Base-by-base conservation (phyloP, 2,113 vertebrate species). In the Sander vitreus region DNA sequence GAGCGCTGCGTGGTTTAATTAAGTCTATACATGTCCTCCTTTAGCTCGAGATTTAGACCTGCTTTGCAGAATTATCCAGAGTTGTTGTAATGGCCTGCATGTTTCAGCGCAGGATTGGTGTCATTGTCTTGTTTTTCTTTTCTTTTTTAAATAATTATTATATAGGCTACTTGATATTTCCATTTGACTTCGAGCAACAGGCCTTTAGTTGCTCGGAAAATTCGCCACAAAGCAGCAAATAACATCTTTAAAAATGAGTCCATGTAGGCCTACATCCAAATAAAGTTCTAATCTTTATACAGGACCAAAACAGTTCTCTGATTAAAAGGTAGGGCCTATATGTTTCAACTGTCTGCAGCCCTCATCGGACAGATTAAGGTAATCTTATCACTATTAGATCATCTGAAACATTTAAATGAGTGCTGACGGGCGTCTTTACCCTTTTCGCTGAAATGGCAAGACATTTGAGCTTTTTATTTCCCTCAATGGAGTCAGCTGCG, bases 401-500 rank as follows among this genome's bases (percentile, higher is more conserved):
- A 91, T 81, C 70, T 70, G 65, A 79, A 89, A 83, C 82, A 89
- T 84, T 77, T 65, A 85, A 91, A 91, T 77, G 58, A 87, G 73
- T 69, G 88, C 91, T 89, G 92, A 92, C 80, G 85, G 89, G 77
- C 80, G 90, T 90, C 89, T 93, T 92, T 92, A 93, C 88, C 90
- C 92, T 93, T 94, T 90, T 30, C 74, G 72, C 73, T 86, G 66
- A 93, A 93, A 94, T 93, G 92, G 87, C 92, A 91, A 92, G 88
- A 92, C 89, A 93, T 93, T 92, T 93, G 87, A 92, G 88, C 89
- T 87, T 90, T 93, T 93, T 87, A 89, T 92, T 87, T 89, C 74
- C 84, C 83, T 91, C 78, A 91, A 65, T 84, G 80, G 73, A 92
- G 89, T 93, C 87, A 87, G 85, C 85, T 62, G 76, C n/a, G 25